Conservation (phyloP, 2,888 invertebrate genomes). For the Ashinkailepas kermadecensis region DNA sequence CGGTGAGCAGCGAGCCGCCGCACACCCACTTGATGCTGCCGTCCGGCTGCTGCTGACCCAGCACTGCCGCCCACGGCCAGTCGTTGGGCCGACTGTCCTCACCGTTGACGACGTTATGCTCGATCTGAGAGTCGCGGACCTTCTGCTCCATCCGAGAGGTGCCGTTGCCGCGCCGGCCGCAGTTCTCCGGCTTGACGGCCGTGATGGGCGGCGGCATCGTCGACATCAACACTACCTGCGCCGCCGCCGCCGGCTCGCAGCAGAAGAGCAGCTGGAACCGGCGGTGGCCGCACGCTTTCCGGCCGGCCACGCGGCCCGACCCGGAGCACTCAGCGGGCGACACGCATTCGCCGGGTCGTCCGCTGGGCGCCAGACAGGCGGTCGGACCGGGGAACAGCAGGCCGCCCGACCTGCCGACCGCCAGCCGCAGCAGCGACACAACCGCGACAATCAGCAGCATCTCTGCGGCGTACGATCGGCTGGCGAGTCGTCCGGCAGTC, state of each 20-base stretch:
- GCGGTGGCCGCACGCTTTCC: slow-evolving; percentile 12
- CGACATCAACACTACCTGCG: not conserved
- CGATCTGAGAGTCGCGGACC: not conserved
- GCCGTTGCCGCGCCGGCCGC: not conserved
- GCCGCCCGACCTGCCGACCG: too few species aligned
- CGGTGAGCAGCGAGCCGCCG: not conserved
- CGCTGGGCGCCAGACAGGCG: slow-evolving; percentile 10
- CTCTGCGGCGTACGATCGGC: too few species aligned
- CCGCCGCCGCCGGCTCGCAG: not conserved
- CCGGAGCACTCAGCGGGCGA: not conserved
- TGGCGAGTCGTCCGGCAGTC: too few species aligned
- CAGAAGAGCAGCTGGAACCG: not conserved
- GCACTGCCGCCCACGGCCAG: not conserved
- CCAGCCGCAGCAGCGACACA: too few species aligned
- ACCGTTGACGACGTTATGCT: not conserved
- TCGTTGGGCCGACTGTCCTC: too few species aligned
- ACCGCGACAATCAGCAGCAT: too few species aligned
- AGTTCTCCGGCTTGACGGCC: not conserved
- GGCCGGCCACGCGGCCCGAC: not conserved
- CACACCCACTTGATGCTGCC: not conserved
- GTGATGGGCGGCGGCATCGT: not conserved
- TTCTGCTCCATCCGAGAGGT: too few species aligned
- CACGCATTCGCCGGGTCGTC: not conserved
- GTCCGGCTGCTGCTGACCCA: not conserved
- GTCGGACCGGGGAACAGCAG: not conserved